phyloP scores from a whole-genome alignment of 2,888 invertebrate species.

The Agrenia bidenticulata region DNA sequence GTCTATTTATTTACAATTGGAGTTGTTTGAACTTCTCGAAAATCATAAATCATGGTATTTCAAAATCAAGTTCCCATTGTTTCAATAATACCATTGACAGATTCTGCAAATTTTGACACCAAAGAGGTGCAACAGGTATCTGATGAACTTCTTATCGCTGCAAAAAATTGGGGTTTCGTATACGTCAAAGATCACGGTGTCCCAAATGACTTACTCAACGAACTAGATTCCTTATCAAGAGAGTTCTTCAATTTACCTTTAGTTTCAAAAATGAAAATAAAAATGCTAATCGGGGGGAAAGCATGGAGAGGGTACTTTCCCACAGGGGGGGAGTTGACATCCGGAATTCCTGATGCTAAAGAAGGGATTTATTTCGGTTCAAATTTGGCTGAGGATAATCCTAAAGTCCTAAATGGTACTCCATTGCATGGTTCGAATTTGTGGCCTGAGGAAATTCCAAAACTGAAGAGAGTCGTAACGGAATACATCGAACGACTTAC shows the following conservation, averaged over 20 bases:
- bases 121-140: background rate
- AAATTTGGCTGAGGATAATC: constrained; percentile 6
- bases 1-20: no score
- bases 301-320: constrained; percentile 23
- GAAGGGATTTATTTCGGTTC: constrained; percentile 21
- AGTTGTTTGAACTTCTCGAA: no score
- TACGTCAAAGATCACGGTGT: constrained; percentile 19
- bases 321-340: constrained; percentile 14
- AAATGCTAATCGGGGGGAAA: constrained; percentile 8
- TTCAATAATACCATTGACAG: background rate
- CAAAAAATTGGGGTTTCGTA: constrained; percentile 18
- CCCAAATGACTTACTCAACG: constrained; percentile 1
- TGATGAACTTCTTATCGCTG: constrained; percentile 2
- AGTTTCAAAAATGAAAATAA: constrained; percentile 10
- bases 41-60: background rate
- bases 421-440: constrained; percentile 19
- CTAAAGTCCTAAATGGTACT: constrained; percentile 7
- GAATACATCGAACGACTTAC: constrained; percentile 4
- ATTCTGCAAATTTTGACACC: background rate
- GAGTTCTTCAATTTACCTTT: constrained; percentile 17
- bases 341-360: constrained; percentile 22
- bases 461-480: constrained; percentile 1
- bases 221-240: constrained; percentile 5
- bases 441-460: constrained; percentile 12
- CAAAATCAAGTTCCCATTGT: constrained; percentile 14